phyloP scores from a whole-genome alignment of 2,113 vertebrate genomes.

The Lates calcarifer region DNA sequence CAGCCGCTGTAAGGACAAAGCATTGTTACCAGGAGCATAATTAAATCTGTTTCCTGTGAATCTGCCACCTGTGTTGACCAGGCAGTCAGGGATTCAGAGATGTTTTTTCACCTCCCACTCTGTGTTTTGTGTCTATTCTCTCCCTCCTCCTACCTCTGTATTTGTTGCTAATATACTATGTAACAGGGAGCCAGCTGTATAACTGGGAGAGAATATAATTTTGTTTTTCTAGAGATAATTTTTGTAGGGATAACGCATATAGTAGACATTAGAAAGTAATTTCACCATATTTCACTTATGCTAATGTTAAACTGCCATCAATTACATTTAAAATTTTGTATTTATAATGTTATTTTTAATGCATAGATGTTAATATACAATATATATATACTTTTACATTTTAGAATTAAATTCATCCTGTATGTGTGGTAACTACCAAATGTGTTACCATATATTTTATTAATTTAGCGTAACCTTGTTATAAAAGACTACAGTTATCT shows the following conservation, averaged over 20 bases:
- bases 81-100: slow-evolving; percentile 75
- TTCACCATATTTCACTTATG: slow-evolving; percentile 14
- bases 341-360: background rate
- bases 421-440: too few relatives aligned
- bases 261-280: slow-evolving; percentile 17
- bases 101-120: slow-evolving; percentile 51
- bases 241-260: slow-evolving; percentile 26
- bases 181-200: slow-evolving; percentile 19
- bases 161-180: slow-evolving; percentile 39
- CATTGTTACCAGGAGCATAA: slow-evolving; percentile 94
- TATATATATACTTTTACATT: background rate
- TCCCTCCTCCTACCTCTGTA: slow-evolving; percentile 45
- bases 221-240: background rate
- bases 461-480: slow-evolving; percentile 36
- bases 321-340: background rate
- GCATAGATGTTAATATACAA: background rate
- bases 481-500: slow-evolving; percentile 72
- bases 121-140: slow-evolving; percentile 58
- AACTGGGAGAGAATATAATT: background rate
- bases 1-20: slow-evolving; percentile 91
- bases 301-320: background rate
- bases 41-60: slow-evolving; percentile 91
- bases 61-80: slow-evolving; percentile 86
- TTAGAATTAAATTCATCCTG: background rate
- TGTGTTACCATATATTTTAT: slow-evolving; percentile 25